These are phyloP conservation scores for Drosophila yooni DNA, from an alignment of 2,888 invertebrate genomes.

Conservation along the genomic window DNA sequence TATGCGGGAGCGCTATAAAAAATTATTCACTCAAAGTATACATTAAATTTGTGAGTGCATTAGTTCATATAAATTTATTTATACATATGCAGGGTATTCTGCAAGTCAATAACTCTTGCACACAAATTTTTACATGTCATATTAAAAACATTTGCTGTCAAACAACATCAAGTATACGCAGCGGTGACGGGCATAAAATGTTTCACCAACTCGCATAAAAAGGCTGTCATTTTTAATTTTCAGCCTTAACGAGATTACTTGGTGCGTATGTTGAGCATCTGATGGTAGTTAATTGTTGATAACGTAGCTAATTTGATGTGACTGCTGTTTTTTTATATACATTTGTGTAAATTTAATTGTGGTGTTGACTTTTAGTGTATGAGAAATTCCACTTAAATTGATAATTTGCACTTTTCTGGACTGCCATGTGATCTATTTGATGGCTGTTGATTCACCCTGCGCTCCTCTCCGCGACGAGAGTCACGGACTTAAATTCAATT, in stretches of 20 bases:
- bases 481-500: constrained; percentile 60
- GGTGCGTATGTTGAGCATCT: constrained; percentile 31
- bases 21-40: neutral
- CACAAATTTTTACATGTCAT: constrained; percentile 15
- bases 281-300: constrained; percentile 54
- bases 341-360: constrained; percentile 15
- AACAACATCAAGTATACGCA: constrained; percentile 50
- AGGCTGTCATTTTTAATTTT: constrained; percentile 63
- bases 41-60: neutral
- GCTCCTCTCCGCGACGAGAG: constrained; percentile 11
- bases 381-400: constrained; percentile 13
- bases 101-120: neutral
- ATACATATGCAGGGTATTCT: neutral
- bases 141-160: constrained; percentile 19
- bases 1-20: neutral
- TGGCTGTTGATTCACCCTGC: neutral
- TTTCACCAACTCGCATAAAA: constrained; percentile 42
- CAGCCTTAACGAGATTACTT: constrained; percentile 42
- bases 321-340: constrained; percentile 1
- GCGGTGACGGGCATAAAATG: constrained; percentile 46
- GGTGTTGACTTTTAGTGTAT: neutral
- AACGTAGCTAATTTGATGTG: constrained; percentile 44
- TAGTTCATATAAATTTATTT: neutral
- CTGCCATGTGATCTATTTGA: neutral
- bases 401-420: neutral